These are phyloP conservation scores for Masnerella sp. DNA, from an alignment of 2,888 invertebrate species.

Conservation along the genomic window DNA sequence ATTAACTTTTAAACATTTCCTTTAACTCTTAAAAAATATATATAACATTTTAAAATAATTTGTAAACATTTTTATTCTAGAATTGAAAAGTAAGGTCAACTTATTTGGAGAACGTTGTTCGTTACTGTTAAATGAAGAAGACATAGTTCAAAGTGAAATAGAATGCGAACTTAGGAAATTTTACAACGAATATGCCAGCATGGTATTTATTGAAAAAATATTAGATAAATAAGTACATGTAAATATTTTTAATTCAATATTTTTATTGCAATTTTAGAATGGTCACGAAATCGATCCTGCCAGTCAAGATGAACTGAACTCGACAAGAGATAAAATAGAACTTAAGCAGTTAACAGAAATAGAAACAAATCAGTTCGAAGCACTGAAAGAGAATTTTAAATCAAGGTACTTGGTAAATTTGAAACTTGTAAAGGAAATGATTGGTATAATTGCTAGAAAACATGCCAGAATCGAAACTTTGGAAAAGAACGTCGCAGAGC, in stretches of 20 bases:
- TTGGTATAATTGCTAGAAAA: conserved; percentile 65
- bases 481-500: conserved; percentile 69
- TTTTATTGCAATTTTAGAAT: conserved; percentile 33
- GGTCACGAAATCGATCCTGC: conserved; percentile 34
- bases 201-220: conserved; percentile 21
- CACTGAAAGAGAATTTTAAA: conserved; percentile 70
- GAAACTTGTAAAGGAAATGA: conserved; percentile 68
- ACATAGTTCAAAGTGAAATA: conserved; percentile 49
- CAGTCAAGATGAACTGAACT: conserved; percentile 29
- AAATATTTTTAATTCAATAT: not conserved
- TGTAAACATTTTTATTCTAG: conserved; percentile 29
- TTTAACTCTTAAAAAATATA: not conserved
- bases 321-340: conserved; percentile 71
- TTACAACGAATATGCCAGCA: conserved; percentile 43
- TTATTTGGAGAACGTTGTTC: conserved; percentile 51
- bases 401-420: conserved; percentile 70
- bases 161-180: conserved; percentile 48
- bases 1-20: conserved; percentile 61
- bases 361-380: conserved; percentile 68
- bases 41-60: not conserved
- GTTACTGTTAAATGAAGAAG: conserved; percentile 51
- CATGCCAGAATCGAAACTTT: conserved; percentile 65
- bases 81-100: conserved; percentile 37
- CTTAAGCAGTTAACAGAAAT: conserved; percentile 72
- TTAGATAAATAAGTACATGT: not conserved